Percentiles rank a stretch among this genome's conserved stretches.
Evolutionary conservation across 1,140 invertebrate genomes (phyloP).

Genomic region (Acromyrmex echinatior): DNA sequence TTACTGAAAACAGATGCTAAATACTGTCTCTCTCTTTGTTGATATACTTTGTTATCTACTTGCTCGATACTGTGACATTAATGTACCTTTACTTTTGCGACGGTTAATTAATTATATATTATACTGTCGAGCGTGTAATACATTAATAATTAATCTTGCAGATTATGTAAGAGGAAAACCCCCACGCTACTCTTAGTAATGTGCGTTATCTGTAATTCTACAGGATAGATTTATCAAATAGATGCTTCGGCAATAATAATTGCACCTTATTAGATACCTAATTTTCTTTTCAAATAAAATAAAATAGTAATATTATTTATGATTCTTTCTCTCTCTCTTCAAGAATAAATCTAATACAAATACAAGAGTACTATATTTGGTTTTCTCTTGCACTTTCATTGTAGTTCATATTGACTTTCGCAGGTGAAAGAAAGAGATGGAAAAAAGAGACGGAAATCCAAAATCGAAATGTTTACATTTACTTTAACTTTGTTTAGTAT

Average conservation of each 20-base stretch:
- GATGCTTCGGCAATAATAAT: not conserved
- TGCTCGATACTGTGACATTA: constrained; percentile 26
- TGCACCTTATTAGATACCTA: constrained; percentile 1
- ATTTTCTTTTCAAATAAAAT: not conserved
- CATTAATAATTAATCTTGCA: constrained; percentile 52
- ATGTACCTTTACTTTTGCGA: constrained; percentile 39
- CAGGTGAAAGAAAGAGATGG: too few relatives aligned
- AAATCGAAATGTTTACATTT: too few relatives aligned
- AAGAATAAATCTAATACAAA: too few relatives aligned
- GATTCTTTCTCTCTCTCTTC: too few relatives aligned
- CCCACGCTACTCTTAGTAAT: constrained; percentile 74
- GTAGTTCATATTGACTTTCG: too few relatives aligned
- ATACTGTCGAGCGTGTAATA: not conserved
- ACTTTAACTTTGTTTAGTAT: too few relatives aligned
- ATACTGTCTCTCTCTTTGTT: not conserved
- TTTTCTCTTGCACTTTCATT: too few relatives aligned
- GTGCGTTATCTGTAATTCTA: constrained; percentile 43
- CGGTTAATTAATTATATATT: constrained; percentile 30
- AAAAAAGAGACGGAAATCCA: too few relatives aligned
- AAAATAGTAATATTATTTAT: too few relatives aligned
- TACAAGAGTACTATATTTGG: too few relatives aligned
- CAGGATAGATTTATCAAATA: not conserved
- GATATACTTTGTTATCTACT: constrained; percentile 51
- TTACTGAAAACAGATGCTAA: constrained; percentile 45
- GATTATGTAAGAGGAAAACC: constrained; percentile 24